Conservation (phyloP, 2,797 vertebrate genomes). For the Hylomyscus alleni region DNA sequence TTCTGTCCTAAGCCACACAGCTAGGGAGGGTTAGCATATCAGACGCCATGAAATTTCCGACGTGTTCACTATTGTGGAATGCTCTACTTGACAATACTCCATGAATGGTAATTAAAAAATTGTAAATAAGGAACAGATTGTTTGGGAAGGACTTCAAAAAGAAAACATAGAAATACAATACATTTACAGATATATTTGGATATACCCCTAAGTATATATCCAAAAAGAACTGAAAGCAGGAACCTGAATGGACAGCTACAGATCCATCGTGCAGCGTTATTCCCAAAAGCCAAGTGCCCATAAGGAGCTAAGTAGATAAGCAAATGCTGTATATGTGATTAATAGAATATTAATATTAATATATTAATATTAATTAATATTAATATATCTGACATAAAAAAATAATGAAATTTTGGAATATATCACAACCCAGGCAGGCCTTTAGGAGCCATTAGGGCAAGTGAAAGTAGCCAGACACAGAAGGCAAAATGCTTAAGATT, state of each 20-base stretch:
- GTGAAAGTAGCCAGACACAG: not conserved
- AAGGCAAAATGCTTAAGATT: not conserved
- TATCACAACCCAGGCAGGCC: not conserved
- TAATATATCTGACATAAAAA: conserved; percentile 42
- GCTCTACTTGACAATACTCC: not conserved
- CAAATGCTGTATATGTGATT: not conserved
- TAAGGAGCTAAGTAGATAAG: not conserved
- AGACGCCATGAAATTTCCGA: not conserved
- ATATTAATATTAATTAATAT: too few relatives aligned
- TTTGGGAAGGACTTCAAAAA: conserved; percentile 18
- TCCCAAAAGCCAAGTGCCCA: not conserved
- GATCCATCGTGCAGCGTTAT: not conserved
- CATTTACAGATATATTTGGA: not conserved
- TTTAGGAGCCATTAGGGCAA: not conserved
- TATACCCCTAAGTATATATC: not conserved
- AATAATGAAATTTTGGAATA: not conserved
- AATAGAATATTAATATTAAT: conserved; percentile 1
- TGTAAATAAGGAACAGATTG: conserved; percentile 19
- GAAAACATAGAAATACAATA: not conserved
- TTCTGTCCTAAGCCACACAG: not conserved
- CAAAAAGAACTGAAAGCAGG: conserved; percentile 26
- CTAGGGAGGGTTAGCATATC: not conserved
- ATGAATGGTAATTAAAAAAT: not conserved
- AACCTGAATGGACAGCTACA: not conserved
- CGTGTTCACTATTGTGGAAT: conserved; percentile 15